These are phyloP conservation scores for Poeciliopsis gracilis DNA, from an alignment of 2,797 vertebrate genomes.

Conservation along the genomic window DNA sequence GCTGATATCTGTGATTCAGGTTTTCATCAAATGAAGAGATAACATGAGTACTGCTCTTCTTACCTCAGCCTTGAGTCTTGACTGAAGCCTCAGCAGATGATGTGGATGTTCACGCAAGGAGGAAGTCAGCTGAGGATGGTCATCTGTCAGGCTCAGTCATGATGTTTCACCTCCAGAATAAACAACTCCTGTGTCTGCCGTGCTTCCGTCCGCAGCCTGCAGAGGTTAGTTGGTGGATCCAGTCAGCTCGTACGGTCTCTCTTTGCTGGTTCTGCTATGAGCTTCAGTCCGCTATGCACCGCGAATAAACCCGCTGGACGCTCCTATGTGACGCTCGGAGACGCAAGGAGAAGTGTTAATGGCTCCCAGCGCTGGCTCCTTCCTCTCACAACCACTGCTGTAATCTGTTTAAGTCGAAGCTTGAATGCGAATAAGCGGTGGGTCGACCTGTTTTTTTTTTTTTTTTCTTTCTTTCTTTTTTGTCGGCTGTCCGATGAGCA, in stretches of 20 bases:
- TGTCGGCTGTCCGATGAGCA: conserved; percentile 49
- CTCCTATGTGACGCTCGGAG: conserved; percentile 25
- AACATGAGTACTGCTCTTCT: background rate
- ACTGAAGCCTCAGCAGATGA: conserved; percentile 28
- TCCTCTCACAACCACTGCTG: conserved; percentile 3
- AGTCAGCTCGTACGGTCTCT: conserved; percentile 19
- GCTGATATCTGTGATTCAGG: background rate
- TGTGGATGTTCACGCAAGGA: conserved; percentile 43
- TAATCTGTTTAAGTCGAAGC: conserved; percentile 45
- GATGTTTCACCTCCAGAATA: conserved; percentile 32
- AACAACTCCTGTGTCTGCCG: conserved; percentile 18
- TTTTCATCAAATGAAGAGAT: background rate
- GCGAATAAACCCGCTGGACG: conserved; percentile 48
- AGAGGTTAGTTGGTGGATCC: conserved; percentile 36
- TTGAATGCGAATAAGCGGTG: conserved; percentile 25
- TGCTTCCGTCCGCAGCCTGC: conserved; percentile 2
- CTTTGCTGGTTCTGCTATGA: conserved; percentile 24
- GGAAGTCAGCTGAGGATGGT: conserved; percentile 49
- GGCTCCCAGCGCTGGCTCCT: conserved; percentile 17
- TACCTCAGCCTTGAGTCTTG: conserved; percentile 47
- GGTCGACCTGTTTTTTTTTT: conserved; percentile 35
- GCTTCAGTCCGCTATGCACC: conserved; percentile 6
- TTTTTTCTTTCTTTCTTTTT: background rate
- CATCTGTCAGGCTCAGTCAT: conserved; percentile 31
- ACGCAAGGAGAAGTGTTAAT: conserved; percentile 16